Base-by-base conservation (phyloP, 2,888 invertebrate genomes). In the Criorhina ranunculi region DNA sequence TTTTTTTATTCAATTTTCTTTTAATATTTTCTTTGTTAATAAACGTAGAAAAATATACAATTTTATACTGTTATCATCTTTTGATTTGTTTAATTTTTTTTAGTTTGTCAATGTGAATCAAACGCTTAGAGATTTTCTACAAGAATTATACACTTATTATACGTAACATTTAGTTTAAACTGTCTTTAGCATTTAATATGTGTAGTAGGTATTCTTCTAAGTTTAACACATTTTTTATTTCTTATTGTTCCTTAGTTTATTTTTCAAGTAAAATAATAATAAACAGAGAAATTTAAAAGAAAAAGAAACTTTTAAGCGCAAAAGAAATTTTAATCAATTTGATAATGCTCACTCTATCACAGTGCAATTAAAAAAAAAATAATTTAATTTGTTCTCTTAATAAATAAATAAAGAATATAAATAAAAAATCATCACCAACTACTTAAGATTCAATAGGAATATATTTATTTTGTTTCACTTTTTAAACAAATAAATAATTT, bases 31-130 rank as follows among this genome's bases (percentile, higher is more conserved):
- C 46, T 55, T 42, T 40, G 24, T 72, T 51, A 67, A 57, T 57
- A 79, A 83, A 79, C 79, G 79, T 83, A 79, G 73, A 83, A 79
- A 83, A 83, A 83, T 83, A 83, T 83, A 67, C 77, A 83, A 78
- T 73, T 11, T 42, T 24, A 62, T 73, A 67, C 29, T 57, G n/a
- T 70, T 66, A 29, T 72, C 11, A 37, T 19, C 24, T 53, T 12
- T 64, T 57, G 17, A 53, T 24, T 57, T 53, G n/a, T 15, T 46
- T 51, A 33, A 9, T 29, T 33, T 57, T 31, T 5, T 8, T 37
- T 40, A 15, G 9, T 42, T 35, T 35, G 0, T 66, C n/a, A 53
- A 53, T 62, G 62, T 73, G 33, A 44, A 24, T 62, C 60, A 55
- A 24, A 46, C 9, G 42, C 37, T 37, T 35, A 15, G 31, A 44